A percentile compares a stretch with the other conserved stretches of the same genome.
Conservation (phyloP, 2,797 vertebrate species). For the Falco cherrug region DNA sequence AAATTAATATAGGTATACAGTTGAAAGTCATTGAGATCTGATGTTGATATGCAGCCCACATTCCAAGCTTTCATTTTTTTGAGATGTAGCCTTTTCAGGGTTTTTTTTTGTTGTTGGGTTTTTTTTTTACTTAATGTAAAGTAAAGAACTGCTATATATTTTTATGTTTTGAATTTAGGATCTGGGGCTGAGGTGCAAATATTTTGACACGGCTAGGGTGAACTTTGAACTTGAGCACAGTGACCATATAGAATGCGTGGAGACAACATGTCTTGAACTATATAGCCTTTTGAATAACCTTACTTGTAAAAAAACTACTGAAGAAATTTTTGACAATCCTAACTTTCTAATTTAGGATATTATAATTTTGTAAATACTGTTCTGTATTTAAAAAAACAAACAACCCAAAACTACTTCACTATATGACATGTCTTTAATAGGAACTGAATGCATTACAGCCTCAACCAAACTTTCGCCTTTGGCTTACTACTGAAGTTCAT, state of each 20-base stretch:
- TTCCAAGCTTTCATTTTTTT: neutral
- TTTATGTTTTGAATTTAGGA: neutral
- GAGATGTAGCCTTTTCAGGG: neutral
- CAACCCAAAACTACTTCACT: neutral
- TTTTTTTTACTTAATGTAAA: too few species aligned
- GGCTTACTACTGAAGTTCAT: constrained; percentile 96
- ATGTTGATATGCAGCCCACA: neutral
- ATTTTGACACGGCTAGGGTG: neutral
- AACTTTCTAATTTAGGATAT: neutral
- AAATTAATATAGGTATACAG: neutral
- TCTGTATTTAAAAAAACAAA: neutral
- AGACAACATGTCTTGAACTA: neutral
- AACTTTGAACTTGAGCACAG: neutral
- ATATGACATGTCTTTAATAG: constrained; percentile 69
- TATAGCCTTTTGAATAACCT: neutral
- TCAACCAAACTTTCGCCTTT: constrained; percentile 92
- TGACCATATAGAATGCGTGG: fast-evolving
- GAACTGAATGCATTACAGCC: constrained; percentile 90
- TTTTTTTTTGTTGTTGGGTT: too few species aligned
- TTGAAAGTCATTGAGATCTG: neutral
- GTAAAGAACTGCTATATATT: neutral
- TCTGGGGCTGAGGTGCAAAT: neutral
- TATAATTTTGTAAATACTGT: neutral
- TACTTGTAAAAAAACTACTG: neutral
- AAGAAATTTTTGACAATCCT: neutral